A percentile compares a stretch with the other conserved stretches of the same genome.
These are phyloP conservation scores for Mirza zaza DNA, from an alignment of 2,113 vertebrate genomes.

Conservation along the genomic window DNA sequence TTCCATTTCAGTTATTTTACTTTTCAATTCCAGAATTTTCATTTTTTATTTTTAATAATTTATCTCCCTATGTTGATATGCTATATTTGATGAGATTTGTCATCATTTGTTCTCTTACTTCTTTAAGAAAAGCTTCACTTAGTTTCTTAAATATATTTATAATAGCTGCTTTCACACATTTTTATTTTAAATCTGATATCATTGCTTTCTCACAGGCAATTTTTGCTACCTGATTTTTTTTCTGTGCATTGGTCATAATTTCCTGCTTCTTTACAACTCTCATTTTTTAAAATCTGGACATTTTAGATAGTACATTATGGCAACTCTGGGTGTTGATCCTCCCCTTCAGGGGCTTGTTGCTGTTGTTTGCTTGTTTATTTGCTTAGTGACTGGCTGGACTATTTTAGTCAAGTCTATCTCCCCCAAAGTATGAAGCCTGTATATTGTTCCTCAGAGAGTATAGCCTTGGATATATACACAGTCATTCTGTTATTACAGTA, in stretches of 20 bases:
- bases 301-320: not conserved
- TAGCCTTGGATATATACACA: not conserved
- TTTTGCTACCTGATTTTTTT: not conserved
- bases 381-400: not conserved
- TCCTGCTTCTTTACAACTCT: not conserved
- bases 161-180: not conserved
- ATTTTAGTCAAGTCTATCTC: not conserved
- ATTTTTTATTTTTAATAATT: not conserved
- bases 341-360: not conserved
- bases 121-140: not conserved
- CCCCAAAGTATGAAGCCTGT: not conserved
- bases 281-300: not conserved
- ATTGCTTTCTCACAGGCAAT: not conserved
- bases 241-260: not conserved
- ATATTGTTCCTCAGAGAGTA: not conserved
- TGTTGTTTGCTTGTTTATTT: not conserved
- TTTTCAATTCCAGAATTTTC: not conserved
- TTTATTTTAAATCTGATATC: not conserved
- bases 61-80: not conserved
- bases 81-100: not conserved
- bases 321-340: not conserved
- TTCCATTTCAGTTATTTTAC: not conserved
- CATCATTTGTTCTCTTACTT: not conserved
- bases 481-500: not conserved
- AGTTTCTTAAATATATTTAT: not conserved